phyloP scores from a whole-genome alignment of 2,113 vertebrate genomes.

The Corvus moneduloides region DNA sequence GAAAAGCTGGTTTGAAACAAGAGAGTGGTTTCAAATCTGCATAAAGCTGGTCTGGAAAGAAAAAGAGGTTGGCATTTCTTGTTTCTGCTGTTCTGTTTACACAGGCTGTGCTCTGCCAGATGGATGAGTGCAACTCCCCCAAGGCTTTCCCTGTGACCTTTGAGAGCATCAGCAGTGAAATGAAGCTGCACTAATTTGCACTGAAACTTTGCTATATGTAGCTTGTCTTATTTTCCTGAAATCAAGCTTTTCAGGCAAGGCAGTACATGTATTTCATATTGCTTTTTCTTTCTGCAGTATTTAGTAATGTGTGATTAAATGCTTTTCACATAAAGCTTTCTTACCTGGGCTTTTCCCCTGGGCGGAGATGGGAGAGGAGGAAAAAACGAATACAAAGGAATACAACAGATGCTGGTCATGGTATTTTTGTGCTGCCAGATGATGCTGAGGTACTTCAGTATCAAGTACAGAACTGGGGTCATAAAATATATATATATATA shows the following conservation, averaged over 20 bases:
- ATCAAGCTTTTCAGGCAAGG: neutral
- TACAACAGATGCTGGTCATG: neutral
- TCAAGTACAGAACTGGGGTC: neutral
- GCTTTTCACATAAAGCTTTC: neutral
- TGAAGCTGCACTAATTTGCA: neutral
- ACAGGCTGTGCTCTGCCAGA: neutral
- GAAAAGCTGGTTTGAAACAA: neutral
- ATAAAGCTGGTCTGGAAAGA: neutral
- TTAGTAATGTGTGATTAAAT: neutral
- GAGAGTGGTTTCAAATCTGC: neutral
- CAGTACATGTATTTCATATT: neutral
- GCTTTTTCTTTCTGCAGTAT: neutral
- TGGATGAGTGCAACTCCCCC: neutral
- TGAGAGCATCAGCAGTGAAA: neutral
- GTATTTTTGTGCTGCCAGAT: neutral
- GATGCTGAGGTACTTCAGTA: neutral
- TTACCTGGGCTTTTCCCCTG: neutral
- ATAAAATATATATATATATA: no score
- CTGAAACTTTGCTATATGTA: neutral
- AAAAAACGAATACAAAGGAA: neutral
- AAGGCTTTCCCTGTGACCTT: neutral
- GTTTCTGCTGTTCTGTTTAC: neutral
- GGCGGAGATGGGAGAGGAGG: neutral
- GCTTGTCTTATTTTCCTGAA: neutral
- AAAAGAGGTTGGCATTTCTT: neutral